Base-by-base conservation (phyloP, 2,797 vertebrate genomes). In the Coregonus ussuriensis region DNA sequence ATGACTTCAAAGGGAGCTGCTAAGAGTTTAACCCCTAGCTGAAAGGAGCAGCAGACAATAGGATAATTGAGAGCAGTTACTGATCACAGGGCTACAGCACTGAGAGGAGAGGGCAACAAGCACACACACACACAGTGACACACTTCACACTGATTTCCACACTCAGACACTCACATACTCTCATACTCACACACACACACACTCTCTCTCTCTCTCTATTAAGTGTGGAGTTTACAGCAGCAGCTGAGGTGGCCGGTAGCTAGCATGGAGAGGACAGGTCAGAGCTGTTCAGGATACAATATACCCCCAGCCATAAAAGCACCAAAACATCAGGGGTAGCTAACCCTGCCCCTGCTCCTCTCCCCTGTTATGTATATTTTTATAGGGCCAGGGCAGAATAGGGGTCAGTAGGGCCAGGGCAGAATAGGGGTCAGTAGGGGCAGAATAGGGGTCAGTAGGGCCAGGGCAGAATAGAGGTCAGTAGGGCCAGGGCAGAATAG, bases 41-140 rank as follows among this genome's bases (percentile, higher is more conserved):
- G 91, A 93, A 97, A 63, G 59, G 59, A 25, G 59, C 21, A 63
- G 96, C 96, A 96, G 97, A 97, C 97, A 97, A 95, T 96, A 94
- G 96, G 95, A 95, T 98, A 97, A 99, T 97, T 98, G 97, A 97
- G 95, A 96, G 95, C 59, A 95, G 96, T 96, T 96, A 96, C 95
- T 97, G 96, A 96, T 96, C 96, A 96, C 95, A 97, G 96, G 95
- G 93, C 93, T 91, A 92, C 95, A 96, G 98, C 96, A 98, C 97
- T 97, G 96, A 93, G 93, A 93, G 14, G 84, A 86, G 80, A 83
- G 90, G 87, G 83, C 94, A 25, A 78, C 79, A 51, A 69, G 81
- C 76, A 71, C 69, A 63, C 94, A 91, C 92, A 91, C 93, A 93
- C 86, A 83, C 85, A 94, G 94, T 93, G 91, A 95, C 93, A 95